These are phyloP conservation scores for Acanthoscelides obtectus DNA, from an alignment of 2,888 invertebrate genomes.

Conservation along the genomic window DNA sequence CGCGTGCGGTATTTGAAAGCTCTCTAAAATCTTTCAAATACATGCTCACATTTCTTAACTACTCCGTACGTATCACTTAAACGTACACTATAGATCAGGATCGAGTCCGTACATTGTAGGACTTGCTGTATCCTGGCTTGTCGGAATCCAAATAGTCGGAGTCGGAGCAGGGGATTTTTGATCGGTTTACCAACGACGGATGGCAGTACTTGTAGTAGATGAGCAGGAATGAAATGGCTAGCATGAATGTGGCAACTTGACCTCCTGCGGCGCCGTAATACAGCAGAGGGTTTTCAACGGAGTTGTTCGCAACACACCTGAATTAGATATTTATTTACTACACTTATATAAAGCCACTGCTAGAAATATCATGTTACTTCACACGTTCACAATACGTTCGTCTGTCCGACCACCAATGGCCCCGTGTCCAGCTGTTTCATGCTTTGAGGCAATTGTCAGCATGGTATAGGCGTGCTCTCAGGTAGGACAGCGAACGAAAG, in stretches of 20 bases:
- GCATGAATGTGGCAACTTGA: slow-evolving; percentile 43
- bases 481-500: too few species aligned
- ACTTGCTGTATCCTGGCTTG: slow-evolving; percentile 42
- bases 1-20: too few species aligned
- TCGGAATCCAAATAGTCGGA: slow-evolving; percentile 37
- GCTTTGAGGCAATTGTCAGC: too few species aligned
- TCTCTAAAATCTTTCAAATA: too few species aligned
- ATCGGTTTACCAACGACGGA: slow-evolving; percentile 39
- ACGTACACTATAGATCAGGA: slow-evolving; percentile 38
- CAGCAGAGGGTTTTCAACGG: slow-evolving; percentile 41
- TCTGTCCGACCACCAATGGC: too few species aligned
- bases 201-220: slow-evolving; percentile 48
- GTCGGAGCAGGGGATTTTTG: slow-evolving; percentile 36
- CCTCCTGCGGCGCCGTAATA: slow-evolving; percentile 47
- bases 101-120: slow-evolving; percentile 36
- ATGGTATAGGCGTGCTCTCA: too few species aligned
- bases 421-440: too few species aligned
- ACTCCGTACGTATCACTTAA: slow-evolving; percentile 6
- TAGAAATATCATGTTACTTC: too few species aligned
- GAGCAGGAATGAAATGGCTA: slow-evolving; percentile 44
- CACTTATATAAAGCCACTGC: too few species aligned
- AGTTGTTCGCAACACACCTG: slow-evolving; percentile 47
- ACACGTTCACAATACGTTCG: too few species aligned
- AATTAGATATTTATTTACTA: too few species aligned
- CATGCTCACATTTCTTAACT: too few species aligned